Evolutionary conservation across 2,113 vertebrate species (phyloP).

Genomic region (Petrocephalus zakoni): DNA sequence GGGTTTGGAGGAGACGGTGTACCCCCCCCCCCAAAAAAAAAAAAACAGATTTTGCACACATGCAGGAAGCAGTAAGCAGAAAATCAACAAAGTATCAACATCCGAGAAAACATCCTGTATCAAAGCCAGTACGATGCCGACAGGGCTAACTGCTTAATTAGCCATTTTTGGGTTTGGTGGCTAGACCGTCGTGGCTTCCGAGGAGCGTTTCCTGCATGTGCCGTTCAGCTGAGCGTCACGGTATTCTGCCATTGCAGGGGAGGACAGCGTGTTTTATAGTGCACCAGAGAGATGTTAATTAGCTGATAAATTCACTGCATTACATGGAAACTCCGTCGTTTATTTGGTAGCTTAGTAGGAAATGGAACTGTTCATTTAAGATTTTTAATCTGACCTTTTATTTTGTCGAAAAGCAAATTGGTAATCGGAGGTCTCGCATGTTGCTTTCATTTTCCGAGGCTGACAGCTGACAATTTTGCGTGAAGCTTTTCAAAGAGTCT

Average conservation of each 20-base stretch:
- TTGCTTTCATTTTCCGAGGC: neutral
- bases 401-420: neutral
- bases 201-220: neutral
- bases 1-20: neutral
- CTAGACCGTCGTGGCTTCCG: neutral
- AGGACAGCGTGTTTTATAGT: neutral
- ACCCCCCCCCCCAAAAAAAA: neutral
- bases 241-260: neutral
- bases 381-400: neutral
- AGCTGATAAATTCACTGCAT: conserved; percentile 10
- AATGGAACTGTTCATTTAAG: neutral
- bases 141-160: conserved; percentile 9
- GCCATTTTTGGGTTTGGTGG: neutral
- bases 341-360: neutral
- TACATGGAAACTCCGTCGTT: neutral
- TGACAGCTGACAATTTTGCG: neutral
- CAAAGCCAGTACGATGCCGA: neutral
- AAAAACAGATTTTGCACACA: conserved; percentile 7
- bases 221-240: neutral
- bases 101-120: conserved; percentile 14
- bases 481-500: neutral
- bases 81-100: conserved; percentile 10
- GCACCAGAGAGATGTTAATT: neutral
- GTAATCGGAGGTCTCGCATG: neutral
- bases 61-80: conserved; percentile 1